Evolutionary conservation across 2,888 invertebrate genomes (phyloP).

Genomic region (Hofmannophila pseudospretella): DNA sequence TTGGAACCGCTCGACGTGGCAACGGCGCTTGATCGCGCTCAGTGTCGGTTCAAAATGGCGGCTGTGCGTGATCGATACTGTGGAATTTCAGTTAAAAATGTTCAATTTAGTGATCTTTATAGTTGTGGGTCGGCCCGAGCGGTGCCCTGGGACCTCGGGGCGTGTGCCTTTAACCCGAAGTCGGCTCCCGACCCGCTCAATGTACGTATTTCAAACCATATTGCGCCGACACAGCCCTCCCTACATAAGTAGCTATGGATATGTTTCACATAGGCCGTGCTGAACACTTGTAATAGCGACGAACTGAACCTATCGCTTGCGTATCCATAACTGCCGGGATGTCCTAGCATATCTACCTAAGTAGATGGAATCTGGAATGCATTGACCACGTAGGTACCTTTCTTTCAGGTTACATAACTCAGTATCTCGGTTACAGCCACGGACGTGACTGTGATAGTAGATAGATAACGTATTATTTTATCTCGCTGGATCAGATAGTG

Average conservation of each 20-base stretch:
- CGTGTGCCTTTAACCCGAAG: conserved; percentile 51
- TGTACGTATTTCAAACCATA: conserved; percentile 73
- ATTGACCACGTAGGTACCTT: conserved; percentile 27
- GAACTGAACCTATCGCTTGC: conserved; percentile 40
- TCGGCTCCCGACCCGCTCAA: conserved; percentile 63
- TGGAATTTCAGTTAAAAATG: conserved; percentile 70
- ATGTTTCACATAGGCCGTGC: conserved; percentile 26
- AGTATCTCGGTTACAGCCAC: not conserved
- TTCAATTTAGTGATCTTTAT: conserved; percentile 67
- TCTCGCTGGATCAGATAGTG: conserved; percentile 1
- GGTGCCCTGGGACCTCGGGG: conserved; percentile 62
- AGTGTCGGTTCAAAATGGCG: conserved; percentile 78
- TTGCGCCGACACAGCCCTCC: conserved; percentile 66
- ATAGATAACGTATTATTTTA: conserved; percentile 2
- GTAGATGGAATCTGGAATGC: conserved; percentile 36
- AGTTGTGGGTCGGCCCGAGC: conserved; percentile 69
- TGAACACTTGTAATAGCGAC: conserved; percentile 37
- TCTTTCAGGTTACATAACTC: conserved; percentile 36
- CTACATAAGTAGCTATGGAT: conserved; percentile 57
- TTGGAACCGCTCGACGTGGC: conserved; percentile 68
- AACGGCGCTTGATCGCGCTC: conserved; percentile 51
- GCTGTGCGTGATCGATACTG: conserved; percentile 76
- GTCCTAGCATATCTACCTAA: conserved; percentile 30
- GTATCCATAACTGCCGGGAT: conserved; percentile 44
- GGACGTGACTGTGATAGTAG: not conserved